Evolutionary conservation across 2,888 invertebrate genomes (phyloP), one percentile per base, ranked within the genome.

Genomic region (Cephus runcator): DNA sequence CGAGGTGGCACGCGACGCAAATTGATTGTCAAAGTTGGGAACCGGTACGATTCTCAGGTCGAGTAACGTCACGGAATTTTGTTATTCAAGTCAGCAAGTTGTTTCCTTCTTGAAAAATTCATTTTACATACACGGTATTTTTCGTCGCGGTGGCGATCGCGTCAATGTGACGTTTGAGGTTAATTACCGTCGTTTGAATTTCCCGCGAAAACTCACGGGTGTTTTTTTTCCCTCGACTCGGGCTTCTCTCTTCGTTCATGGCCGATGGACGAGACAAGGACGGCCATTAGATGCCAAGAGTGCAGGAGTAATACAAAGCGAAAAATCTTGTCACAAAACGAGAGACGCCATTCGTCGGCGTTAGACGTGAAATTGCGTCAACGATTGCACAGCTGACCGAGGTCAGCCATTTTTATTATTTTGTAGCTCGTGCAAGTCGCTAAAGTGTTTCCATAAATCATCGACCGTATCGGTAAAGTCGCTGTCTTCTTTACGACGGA

Each of bases 81-180:
- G 31, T 71, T 71, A 71, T 71, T 71, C 71, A 2, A 56, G 56
- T 71, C 71, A 34, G 71, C 71, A 12, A 30, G 31, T 71, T 34
- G 71, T 76, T 73, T 79, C 81, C 87, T 85, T 83, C 84, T 75
- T 86, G 86, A 86, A 86, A 86, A 81, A 86, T 86, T 86, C 86
- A 86, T 86, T 86, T 82, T 15, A 83, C 87, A 86, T 86, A 86
- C 87, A 76, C 81, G 68, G 35, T 81, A 84, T 86, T 84, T 84
- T 86, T 81, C 81, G 75, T 15, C 81, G 33, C 36, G 73, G 69
- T 15, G 56, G 56, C 40, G 40, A 40, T 15, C 40, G 40, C 23
- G 56, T 71, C 71, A 1, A 11, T 9, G 31, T 31, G 71, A 33
- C 71, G 71, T 23, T 40, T 23, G 15, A 23, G 23, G 9, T 56